Evolutionary conservation across 1,140 invertebrate genomes (phyloP).

Genomic region (Monomorium pharaonis): DNA sequence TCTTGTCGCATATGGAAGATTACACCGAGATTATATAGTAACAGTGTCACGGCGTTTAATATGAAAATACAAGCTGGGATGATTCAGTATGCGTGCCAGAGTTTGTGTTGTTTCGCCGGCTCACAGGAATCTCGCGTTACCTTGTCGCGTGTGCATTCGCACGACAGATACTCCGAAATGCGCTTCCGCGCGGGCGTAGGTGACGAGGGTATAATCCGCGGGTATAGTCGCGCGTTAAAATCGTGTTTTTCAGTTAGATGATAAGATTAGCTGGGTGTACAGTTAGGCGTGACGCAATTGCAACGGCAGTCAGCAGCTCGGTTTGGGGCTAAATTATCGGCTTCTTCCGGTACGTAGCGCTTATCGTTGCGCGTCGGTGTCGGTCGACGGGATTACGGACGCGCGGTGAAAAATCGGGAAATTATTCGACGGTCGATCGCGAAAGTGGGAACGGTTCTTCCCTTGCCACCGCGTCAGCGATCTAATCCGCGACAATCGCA

Average conservation of each 20-base stretch:
- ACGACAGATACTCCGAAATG: constrained; percentile 70
- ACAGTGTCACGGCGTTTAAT: background rate
- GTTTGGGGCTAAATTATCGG: constrained; percentile 66
- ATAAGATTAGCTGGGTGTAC: constrained; percentile 65
- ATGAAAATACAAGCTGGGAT: background rate
- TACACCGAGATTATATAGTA: background rate
- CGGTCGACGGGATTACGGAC: constrained; percentile 58
- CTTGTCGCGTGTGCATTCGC: background rate
- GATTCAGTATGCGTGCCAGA: background rate
- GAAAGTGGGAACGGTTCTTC: constrained; percentile 54
- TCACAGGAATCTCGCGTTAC: constrained; percentile 21
- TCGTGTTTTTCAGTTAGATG: constrained; percentile 17
- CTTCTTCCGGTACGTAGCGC: constrained; percentile 71
- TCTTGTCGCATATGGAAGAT: background rate
- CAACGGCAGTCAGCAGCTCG: constrained; percentile 33
- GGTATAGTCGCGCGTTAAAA: constrained; percentile 58
- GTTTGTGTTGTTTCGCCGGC: background rate
- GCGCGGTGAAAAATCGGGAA: background rate
- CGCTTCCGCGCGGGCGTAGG: constrained; percentile 63
- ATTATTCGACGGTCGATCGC: constrained; percentile 58
- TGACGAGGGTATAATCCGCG: constrained; percentile 60
- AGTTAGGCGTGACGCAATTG: constrained; percentile 76
- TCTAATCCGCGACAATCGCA: constrained; percentile 67
- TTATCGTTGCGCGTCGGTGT: constrained; percentile 59
- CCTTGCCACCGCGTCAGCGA: background rate